These are phyloP conservation scores for Lasiommata megera DNA, from an alignment of 2,888 invertebrate species.

Conservation along the genomic window DNA sequence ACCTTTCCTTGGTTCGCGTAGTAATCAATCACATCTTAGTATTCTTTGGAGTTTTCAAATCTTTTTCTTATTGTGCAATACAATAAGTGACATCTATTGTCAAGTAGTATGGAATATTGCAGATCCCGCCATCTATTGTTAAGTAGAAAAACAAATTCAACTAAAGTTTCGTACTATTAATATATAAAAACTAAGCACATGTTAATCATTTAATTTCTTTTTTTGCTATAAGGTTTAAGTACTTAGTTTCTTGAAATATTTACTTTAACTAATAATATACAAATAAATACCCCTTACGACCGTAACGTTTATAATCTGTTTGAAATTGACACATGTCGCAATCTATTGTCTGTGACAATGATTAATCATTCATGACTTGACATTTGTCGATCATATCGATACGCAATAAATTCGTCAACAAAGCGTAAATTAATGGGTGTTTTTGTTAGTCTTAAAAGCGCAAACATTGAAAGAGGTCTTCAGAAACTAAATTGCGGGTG, in stretches of 20 bases:
- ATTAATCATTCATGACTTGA: conserved; percentile 39
- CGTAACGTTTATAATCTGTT: background rate
- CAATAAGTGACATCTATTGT: background rate
- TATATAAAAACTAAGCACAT: too few relatives aligned
- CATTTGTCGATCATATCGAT: conserved; percentile 53
- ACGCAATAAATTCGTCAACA: conserved; percentile 60
- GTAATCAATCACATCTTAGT: too few relatives aligned
- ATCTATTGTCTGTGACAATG: conserved; percentile 5
- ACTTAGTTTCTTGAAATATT: too few relatives aligned
- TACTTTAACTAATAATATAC: too few relatives aligned
- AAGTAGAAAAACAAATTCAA: background rate
- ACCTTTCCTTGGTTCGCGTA: too few relatives aligned
- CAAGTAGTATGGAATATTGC: background rate
- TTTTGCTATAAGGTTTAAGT: background rate
- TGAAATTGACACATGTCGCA: background rate
- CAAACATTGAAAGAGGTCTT: conserved; percentile 47
- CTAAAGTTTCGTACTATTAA: too few relatives aligned
- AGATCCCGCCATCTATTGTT: background rate
- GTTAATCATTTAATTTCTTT: background rate
- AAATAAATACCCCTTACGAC: too few relatives aligned
- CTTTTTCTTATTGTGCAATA: background rate
- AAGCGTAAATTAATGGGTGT: conserved; percentile 64
- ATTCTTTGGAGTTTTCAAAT: too few relatives aligned
- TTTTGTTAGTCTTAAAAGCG: conserved; percentile 46
- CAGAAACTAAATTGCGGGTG: conserved; percentile 38